Evolutionary conservation across 2,888 invertebrate species (phyloP), one percentile per base, ranked within the genome.

Genomic region (Baccha elongata): DNA sequence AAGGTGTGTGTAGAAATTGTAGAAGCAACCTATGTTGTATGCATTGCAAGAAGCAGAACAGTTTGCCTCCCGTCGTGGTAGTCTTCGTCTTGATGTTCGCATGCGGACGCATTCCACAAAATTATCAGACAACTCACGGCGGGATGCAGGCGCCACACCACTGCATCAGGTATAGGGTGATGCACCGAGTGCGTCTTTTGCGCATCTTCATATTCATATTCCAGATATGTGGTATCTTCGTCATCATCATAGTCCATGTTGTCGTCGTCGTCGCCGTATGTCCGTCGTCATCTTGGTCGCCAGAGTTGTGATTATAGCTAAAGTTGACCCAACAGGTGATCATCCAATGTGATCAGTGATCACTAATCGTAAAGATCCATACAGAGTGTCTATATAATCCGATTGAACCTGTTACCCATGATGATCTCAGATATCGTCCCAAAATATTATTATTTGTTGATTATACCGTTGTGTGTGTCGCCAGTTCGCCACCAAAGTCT

Each of bases 91-190:
- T 62, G 37, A 10, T 68, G 62, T 52, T 85, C 80, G 67, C 73
- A 78, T 76, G 73, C 84, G 84, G 76, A 84, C 81, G 81, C 80
- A 80, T 85, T 84, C 83, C 83, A 83, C 67, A 83, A 60, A 60
- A 89, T 90, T 89, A 90, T 88, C 90, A 90, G 90, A 90, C 90
- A 88, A 88, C 87, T 88, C 90, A 86, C 90, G 88, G 87, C 90
- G 90, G 90, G 90, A 89, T 88, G 88, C 87, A 90, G 90, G 90
- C 90, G 90, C 90, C 90, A 90, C 89, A 90, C 89, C 87, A 86
- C 72, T 83, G 80, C 60, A 84, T 62, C 85, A 84, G 79, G 85
- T 83, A 71, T 65, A 75, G 72, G 68, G 65, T 29, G 42, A 60
- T 78, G 65, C 62, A 72, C 26, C 52, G n/a, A 53, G 62, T 32